Evolutionary conservation across 1,140 invertebrate genomes (phyloP), one percentile per base, ranked within the genome.

Genomic region (Caenorhabditis latens): DNA sequence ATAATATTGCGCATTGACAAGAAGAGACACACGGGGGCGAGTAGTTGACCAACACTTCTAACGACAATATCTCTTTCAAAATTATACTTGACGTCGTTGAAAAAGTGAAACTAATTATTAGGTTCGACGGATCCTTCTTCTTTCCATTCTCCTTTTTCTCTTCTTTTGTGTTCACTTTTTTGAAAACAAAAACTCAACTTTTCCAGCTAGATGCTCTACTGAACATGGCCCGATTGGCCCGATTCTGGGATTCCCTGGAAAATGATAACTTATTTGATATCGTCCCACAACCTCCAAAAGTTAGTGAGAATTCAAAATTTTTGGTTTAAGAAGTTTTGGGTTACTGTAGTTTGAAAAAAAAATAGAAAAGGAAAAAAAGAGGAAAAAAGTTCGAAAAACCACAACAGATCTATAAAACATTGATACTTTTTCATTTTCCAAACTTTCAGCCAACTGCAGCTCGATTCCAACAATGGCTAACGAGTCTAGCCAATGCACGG

Each of bases 1-100:
- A 79, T 79, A 79, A 46, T 79, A 79, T 79, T 50, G 71, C 71
- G 71, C n/a, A 79, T 50, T 79, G 71, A 79, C 71, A 79, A 79
- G 43, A 53, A 79, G 71, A 79, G 71, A 79, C 71, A 79, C n/a
- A 32, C 32, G 32, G 32, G 32, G 32, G 32, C 32, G 32, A 32
- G 32, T 32, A 24, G 21, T 4, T 63, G 24, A 63, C 24, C 21
- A 63, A 32, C 43, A 50, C 13, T 32, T 50, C 43, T 48, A 53
- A n/a, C 42, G 42, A 71, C 65, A 79, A 24, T 50, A 79, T 79
- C 71, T 79, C 61, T 79, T 50, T 50, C 11, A 79, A 79, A 50
- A 79, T 50, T 79, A 50, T 50, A 79, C 71, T 79, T 79, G 71
- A 53, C 50, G 46, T 46, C 71, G 21, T 48, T 24, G 46, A 24